phyloP scores from a whole-genome alignment of 2,113 vertebrate species.

The Dendropsophus ebraccatus region DNA sequence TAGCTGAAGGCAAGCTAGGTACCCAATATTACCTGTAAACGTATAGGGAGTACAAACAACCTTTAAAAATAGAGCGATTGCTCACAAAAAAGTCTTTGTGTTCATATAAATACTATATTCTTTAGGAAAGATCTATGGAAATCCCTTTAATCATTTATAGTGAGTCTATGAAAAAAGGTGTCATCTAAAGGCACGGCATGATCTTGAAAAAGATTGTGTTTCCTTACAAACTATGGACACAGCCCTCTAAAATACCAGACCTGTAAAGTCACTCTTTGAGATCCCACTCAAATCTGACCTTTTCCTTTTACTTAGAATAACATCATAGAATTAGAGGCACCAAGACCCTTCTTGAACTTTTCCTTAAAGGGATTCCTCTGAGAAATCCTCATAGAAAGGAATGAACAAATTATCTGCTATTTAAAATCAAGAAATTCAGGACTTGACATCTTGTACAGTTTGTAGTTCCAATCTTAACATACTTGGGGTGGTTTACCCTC shows the following conservation, averaged over 20 bases:
- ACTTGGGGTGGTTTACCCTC: constrained; percentile 9
- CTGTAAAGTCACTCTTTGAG: constrained; percentile 60
- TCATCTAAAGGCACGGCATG: constrained; percentile 57
- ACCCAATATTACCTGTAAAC: not conserved
- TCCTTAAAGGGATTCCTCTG: not conserved
- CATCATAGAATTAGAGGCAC: constrained; percentile 39
- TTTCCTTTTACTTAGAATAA: constrained; percentile 58
- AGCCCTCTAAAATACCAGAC: constrained; percentile 56
- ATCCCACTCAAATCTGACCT: constrained; percentile 59
- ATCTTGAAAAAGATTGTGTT: constrained; percentile 61
- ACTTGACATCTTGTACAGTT: not conserved
- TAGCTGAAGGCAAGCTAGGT: no score
- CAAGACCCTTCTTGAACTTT: constrained; percentile 23
- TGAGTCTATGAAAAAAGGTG: constrained; percentile 61
- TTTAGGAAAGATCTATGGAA: not conserved
- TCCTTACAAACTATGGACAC: constrained; percentile 66
- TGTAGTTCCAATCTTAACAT: constrained; percentile 51
- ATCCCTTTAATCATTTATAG: constrained; percentile 58
- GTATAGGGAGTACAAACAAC: not conserved
- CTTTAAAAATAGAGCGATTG: constrained; percentile 15
- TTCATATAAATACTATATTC: not conserved
- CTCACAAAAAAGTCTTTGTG: constrained; percentile 32
- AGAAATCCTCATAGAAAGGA: not conserved
- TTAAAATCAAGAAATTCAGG: constrained; percentile 3
- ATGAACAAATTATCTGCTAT: constrained; percentile 41